Percentiles rank a stretch among this genome's conserved stretches.
These are phyloP conservation scores for Epinephelus lanceolatus DNA, from an alignment of 2,113 vertebrate species.

Conservation along the genomic window DNA sequence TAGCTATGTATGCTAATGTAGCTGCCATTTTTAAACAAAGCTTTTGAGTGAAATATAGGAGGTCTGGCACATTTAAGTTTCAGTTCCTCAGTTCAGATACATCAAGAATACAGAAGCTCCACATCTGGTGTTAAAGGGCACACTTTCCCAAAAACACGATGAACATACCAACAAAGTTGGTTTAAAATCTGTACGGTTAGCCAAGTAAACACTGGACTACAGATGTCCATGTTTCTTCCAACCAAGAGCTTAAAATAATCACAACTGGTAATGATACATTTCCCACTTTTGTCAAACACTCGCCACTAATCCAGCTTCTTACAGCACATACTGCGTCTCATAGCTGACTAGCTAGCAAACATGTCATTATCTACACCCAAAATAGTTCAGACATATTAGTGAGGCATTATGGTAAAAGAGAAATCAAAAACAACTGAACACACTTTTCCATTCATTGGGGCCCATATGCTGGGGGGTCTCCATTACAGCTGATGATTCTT, in stretches of 20 bases:
- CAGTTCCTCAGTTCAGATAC: not conserved
- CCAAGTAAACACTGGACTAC: not conserved
- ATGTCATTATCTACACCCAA: not conserved
- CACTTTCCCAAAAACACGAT: not conserved
- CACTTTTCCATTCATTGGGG: not conserved
- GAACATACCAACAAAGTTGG: not conserved
- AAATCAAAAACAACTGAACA: not conserved
- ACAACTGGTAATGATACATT: not conserved
- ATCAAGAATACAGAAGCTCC: not conserved
- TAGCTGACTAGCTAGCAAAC: not conserved
- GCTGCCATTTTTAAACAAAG: not conserved
- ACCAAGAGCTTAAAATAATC: not conserved
- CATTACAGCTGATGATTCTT: not conserved
- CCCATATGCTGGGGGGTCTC: not conserved
- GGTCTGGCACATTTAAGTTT: slow-evolving; percentile 9
- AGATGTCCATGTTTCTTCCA: not conserved
- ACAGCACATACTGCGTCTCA: not conserved
- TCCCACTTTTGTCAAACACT: not conserved
- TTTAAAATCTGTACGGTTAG: not conserved
- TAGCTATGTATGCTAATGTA: not conserved
- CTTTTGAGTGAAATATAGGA: not conserved
- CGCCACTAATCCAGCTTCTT: not conserved
- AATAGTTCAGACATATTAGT: slow-evolving; percentile 3
- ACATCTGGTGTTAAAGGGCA: not conserved
- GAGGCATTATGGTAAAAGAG: not conserved